A percentile compares a stretch with the other conserved stretches of the same genome.
These are phyloP conservation scores for Hoplostethus mediterraneus DNA, from an alignment of 2,797 vertebrate species.

Conservation along the genomic window DNA sequence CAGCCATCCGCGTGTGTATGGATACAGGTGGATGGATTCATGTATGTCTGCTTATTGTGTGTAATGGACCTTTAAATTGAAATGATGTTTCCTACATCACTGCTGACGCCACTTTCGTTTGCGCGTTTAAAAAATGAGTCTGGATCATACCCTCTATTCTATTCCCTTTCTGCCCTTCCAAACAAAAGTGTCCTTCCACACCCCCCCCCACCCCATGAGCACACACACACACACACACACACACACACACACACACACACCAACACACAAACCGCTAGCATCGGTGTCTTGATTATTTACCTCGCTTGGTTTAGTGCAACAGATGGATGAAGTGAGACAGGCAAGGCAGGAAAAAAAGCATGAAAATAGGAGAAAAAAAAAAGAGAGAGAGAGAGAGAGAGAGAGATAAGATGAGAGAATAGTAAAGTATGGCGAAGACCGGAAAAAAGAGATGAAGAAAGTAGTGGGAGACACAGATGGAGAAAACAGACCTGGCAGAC, in stretches of 20 bases:
- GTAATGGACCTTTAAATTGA: constrained; percentile 10
- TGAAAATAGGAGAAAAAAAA: constrained; percentile 29
- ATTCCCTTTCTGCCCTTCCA: constrained; percentile 19
- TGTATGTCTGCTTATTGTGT: background rate
- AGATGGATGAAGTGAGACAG: constrained; percentile 68
- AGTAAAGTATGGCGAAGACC: constrained; percentile 46
- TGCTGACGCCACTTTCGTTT: constrained; percentile 14
- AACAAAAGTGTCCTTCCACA: constrained; percentile 17
- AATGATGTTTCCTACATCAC: constrained; percentile 14
- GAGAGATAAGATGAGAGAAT: constrained; percentile 25
- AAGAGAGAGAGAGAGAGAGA: background rate
- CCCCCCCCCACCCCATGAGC: background rate
- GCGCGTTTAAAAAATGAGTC: constrained; percentile 38
- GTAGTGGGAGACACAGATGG: constrained; percentile 63
- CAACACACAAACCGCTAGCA: constrained; percentile 2
- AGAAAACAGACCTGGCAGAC: constrained; percentile 62
- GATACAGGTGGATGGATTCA: constrained; percentile 19
- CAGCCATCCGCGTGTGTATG: constrained; percentile 27
- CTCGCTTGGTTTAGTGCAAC: constrained; percentile 68
- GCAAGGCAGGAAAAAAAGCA: constrained; percentile 18
- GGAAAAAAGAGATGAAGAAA: constrained; percentile 37
- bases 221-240: constrained; percentile 12
- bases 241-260: constrained; percentile 12
- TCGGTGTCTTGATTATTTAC: constrained; percentile 50
- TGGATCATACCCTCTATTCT: constrained; percentile 22